A percentile compares a stretch with the other conserved stretches of the same genome.
These are phyloP conservation scores for Diogma glabrata DNA, from an alignment of 2,888 invertebrate genomes.

Conservation along the genomic window DNA sequence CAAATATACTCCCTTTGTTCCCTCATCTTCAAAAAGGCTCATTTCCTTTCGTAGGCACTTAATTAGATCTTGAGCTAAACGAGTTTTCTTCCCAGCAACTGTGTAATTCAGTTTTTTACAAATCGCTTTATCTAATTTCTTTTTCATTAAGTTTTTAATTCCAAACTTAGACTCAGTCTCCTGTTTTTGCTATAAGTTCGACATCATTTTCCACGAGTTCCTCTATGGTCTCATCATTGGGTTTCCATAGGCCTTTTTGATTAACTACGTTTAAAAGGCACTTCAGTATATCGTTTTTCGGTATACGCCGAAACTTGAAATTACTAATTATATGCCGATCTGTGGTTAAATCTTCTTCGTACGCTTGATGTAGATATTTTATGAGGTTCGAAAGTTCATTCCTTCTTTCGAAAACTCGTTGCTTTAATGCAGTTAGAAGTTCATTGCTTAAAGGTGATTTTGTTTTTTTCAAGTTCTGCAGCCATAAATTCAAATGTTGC, in stretches of 20 bases:
- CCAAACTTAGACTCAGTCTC: neutral
- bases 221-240: neutral
- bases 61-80: neutral
- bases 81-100: neutral
- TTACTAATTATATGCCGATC: too few species aligned
- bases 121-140: neutral
- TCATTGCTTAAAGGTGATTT: too few species aligned
- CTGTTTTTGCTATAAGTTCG: too few species aligned
- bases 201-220: too few species aligned
- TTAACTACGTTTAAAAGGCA: too few species aligned
- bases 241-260: neutral
- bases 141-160: neutral
- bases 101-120: neutral
- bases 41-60: neutral
- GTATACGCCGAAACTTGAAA: neutral
- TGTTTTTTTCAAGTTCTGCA: too few species aligned
- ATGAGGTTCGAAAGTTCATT: neutral
- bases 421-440: too few species aligned
- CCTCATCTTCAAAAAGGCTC: neutral
- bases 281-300: neutral
- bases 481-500: neutral
- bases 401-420: neutral
- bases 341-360: neutral
- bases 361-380: neutral
- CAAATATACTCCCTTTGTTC: neutral